Percentiles rank a stretch among this genome's conserved stretches.
Evolutionary conservation across 1,140 invertebrate species (phyloP).

Genomic region (Euglossa dilemma): DNA sequence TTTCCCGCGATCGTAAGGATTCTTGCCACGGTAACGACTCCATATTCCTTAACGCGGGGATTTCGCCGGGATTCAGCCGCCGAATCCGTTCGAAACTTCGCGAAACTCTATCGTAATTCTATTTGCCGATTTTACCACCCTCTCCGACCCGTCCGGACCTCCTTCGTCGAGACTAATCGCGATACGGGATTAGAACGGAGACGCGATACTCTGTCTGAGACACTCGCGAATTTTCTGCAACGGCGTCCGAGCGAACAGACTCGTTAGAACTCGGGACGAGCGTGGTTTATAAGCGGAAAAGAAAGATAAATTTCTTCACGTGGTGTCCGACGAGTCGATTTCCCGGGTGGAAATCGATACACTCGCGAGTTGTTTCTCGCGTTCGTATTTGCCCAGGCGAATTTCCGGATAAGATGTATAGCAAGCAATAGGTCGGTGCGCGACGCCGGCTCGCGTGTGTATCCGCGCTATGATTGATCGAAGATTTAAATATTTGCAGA

Average conservation of each 20-base stretch:
- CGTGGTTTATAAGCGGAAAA: neutral
- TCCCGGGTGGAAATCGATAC: neutral
- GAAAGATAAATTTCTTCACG: neutral
- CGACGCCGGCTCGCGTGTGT: neutral
- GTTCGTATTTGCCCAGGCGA: neutral
- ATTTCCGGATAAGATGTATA: neutral
- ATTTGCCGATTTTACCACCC: neutral
- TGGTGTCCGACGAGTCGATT: neutral
- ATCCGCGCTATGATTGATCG: constrained; percentile 32
- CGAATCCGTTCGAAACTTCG: neutral
- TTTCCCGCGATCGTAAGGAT: constrained; percentile 56
- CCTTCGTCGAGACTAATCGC: too few species aligned
- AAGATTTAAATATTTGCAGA: constrained; percentile 40
- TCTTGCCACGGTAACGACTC: constrained; percentile 30
- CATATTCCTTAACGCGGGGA: constrained; percentile 38
- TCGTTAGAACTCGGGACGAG: neutral
- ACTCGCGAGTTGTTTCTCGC: neutral
- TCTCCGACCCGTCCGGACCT: neutral
- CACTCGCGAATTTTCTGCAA: too few species aligned
- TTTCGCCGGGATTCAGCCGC: neutral
- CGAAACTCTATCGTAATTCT: neutral
- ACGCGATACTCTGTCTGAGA: too few species aligned
- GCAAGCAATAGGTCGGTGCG: neutral
- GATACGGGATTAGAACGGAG: too few species aligned
- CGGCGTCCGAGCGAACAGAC: too few species aligned